A percentile compares a stretch with the other conserved stretches of the same genome.
Evolutionary conservation across 2,888 invertebrate species (phyloP).

Genomic region (Platycheirus rosarum): DNA sequence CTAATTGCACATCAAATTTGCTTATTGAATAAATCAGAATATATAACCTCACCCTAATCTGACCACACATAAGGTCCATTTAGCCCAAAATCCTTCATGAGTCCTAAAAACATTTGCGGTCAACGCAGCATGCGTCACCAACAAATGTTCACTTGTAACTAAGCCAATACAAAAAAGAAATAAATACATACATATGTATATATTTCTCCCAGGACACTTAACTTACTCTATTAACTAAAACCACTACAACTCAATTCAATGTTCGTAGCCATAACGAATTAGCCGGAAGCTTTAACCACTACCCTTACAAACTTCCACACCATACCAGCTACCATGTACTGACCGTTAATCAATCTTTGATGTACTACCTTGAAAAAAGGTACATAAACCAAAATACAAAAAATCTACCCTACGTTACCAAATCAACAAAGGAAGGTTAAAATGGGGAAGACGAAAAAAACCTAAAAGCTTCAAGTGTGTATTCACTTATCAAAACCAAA

Average conservation of each 20-base stretch:
- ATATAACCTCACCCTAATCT: background rate
- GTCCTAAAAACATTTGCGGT: conserved; percentile 5
- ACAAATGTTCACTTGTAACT: conserved; percentile 49
- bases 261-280: conserved; percentile 56
- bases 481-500: conserved; percentile 64
- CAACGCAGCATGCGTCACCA: no score
- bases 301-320: no score
- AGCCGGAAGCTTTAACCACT: no score
- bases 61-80: background rate
- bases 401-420: conserved; percentile 27
- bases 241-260: conserved; percentile 49
- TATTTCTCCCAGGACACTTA: conserved; percentile 51
- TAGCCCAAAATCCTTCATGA: conserved; percentile 1
- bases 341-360: conserved; percentile 66
- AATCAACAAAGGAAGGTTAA: conserved; percentile 28
- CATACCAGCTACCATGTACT: conserved; percentile 6
- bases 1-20: no score
- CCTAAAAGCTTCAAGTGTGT: conserved; percentile 50
- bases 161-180: conserved; percentile 38
- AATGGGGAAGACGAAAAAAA: conserved; percentile 18
- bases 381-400: conserved; percentile 20
- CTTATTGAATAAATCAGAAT: conserved; percentile 2
- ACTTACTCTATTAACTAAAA: conserved; percentile 62
- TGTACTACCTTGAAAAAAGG: conserved; percentile 9
- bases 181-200: no score